A percentile compares a stretch with the other conserved stretches of the same genome.
Evolutionary conservation across 2,113 vertebrate genomes (phyloP).

Genomic region (Chaenocephalus aceratus): DNA sequence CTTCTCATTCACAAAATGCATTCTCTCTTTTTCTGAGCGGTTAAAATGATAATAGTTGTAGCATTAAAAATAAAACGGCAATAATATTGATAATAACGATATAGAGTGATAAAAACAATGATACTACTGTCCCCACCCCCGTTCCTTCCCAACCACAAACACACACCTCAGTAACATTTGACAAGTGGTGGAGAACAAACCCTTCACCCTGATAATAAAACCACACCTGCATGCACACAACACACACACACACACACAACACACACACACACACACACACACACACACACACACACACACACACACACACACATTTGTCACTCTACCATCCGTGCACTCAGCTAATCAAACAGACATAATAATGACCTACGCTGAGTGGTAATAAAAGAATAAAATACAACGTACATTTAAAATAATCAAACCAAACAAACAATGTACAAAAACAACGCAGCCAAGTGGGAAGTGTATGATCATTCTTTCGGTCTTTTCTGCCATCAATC

Average conservation of each 20-base stretch:
- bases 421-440: constrained; percentile 59
- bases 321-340: constrained; percentile 58
- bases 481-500: constrained; percentile 62
- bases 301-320: constrained; percentile 37
- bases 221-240: constrained; percentile 60
- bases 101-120: constrained; percentile 78
- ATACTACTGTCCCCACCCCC: constrained; percentile 58
- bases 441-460: constrained; percentile 72
- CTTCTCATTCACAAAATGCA: constrained; percentile 77
- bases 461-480: constrained; percentile 76
- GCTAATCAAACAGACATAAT: constrained; percentile 56
- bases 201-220: constrained; percentile 68
- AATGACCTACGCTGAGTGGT: constrained; percentile 55
- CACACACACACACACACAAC: too few species aligned
- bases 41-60: constrained; percentile 73
- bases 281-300: too few species aligned
- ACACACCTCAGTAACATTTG: constrained; percentile 75
- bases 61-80: constrained; percentile 76
- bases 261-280: too few species aligned
- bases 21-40: constrained; percentile 77
- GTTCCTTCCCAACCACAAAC: constrained; percentile 43
- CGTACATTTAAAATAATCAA: constrained; percentile 62
- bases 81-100: constrained; percentile 75
- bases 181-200: constrained; percentile 73
- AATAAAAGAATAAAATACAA: constrained; percentile 42